phyloP scores from a whole-genome alignment of 2,797 vertebrate species.

The Eleutherodactylus coqui region DNA sequence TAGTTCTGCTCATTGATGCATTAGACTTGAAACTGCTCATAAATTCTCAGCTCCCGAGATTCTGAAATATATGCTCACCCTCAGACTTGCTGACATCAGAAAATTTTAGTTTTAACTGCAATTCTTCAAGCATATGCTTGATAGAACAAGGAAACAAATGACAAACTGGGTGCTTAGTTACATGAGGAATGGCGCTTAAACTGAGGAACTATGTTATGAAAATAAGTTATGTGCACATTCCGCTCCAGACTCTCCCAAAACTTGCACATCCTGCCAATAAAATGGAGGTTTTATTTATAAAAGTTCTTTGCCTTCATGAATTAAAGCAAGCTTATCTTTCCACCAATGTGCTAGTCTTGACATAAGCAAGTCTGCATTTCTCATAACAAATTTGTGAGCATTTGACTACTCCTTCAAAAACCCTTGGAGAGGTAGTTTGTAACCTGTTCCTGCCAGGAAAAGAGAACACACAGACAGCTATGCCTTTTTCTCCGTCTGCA shows the following conservation, averaged over 20 bases:
- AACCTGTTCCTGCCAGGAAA: too few species aligned
- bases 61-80: conserved; percentile 7
- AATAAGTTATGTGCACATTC: not conserved
- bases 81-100: conserved; percentile 29
- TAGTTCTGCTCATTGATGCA: not conserved
- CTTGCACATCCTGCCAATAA: not conserved
- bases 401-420: too few species aligned
- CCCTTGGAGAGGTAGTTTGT: too few species aligned
- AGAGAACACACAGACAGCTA: too few species aligned
- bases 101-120: not conserved
- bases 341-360: not conserved
- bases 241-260: not conserved
- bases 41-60: conserved; percentile 18
- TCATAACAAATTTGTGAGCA: too few species aligned
- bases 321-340: not conserved
- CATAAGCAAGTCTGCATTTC: not conserved
- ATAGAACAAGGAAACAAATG: conserved; percentile 9
- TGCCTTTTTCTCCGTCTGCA: too few species aligned
- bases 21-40: not conserved
- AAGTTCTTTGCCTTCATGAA: not conserved
- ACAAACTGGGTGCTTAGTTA: conserved; percentile 14
- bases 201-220: not conserved
- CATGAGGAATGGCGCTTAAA: not conserved
- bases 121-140: not conserved
- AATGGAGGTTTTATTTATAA: not conserved